Base-by-base conservation (phyloP, 1,140 invertebrate species). In the Aphelenchoides avenae region DNA sequence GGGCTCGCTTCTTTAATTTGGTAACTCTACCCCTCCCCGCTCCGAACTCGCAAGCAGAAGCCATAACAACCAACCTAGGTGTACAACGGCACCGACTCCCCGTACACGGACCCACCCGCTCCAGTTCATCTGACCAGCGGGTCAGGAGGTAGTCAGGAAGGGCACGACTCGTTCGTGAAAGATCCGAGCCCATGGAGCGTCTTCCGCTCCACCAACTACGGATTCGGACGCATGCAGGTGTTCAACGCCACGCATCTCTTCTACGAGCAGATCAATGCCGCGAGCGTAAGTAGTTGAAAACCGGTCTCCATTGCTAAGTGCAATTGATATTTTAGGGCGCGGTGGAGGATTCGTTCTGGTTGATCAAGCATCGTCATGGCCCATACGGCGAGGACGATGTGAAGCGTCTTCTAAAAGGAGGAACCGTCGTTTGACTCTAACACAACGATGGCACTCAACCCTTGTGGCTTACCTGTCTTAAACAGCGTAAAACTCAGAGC, bases 71-170 rank as follows among this genome's bases (percentile, higher is more conserved):
- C 88, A n/a, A 4, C 37, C 24, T 15, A 39, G 1, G 18, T 20
- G 37, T 20, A n/a, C n/a, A 36, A 11, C n/a, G 85, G 84, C 20
- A 43, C n/a, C n/a, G n/a, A 58, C 5, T 78, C 83, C 26, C 89
- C 91, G 0, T 95, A 94, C 76, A 83, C 77, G 13, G 90, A 95
- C 80, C 86, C 84, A 57, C 84, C 83, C 69, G 91, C 89, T 4
- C 89, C 91, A 0, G 86, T 95, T 0, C 92, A 96, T 73, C 85
- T 96, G 1, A 44, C 33, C 31, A 89, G 89, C 3, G 91, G 91
- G 36, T 92, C 91, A 1, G 91, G 91, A 0, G 91, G 48, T 36
- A 11, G 11, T n/a, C 42, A 44, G 31, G 42, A 44, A 44, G n/a
- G 11, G 9, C 13, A 13, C 11, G 42, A 44, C 31, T 11, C 34